Conservation (phyloP, 2,113 vertebrate genomes). For the Petromus typicus region DNA sequence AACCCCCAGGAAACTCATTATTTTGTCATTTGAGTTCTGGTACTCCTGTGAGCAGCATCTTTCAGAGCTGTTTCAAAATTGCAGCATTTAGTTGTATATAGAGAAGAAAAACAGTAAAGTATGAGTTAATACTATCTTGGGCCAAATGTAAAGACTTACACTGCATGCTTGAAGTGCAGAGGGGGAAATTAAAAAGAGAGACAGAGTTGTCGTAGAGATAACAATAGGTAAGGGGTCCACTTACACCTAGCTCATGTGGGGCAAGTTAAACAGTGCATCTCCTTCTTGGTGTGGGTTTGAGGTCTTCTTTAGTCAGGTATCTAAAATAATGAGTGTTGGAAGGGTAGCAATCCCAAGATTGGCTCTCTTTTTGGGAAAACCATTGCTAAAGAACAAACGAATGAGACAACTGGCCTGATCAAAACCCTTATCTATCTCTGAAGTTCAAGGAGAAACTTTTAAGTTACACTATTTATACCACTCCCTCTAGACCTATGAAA, state of each 20-base stretch:
- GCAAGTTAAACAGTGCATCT: background rate
- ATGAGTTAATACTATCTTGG: background rate
- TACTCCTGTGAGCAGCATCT: background rate
- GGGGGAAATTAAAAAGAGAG: background rate
- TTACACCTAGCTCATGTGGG: background rate
- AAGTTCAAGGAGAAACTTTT: background rate
- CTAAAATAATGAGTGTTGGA: background rate
- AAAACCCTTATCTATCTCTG: background rate
- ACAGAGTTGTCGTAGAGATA: no score
- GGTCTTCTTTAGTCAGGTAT: background rate
- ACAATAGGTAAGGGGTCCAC: background rate
- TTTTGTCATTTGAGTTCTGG: background rate
- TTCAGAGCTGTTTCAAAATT: background rate
- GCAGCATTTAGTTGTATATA: background rate
- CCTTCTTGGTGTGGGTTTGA: background rate
- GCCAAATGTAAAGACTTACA: background rate
- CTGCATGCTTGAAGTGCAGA: background rate
- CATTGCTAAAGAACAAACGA: background rate
- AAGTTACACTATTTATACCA: background rate
- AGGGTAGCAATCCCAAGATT: background rate
- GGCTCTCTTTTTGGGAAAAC: background rate
- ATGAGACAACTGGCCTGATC: background rate
- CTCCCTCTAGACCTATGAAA: background rate
- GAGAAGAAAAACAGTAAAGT: background rate
- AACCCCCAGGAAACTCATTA: background rate